Percentiles rank a stretch among this genome's conserved stretches.
Evolutionary conservation across 2,797 vertebrate genomes (phyloP).

Genomic region (Cottoperca gobio): DNA sequence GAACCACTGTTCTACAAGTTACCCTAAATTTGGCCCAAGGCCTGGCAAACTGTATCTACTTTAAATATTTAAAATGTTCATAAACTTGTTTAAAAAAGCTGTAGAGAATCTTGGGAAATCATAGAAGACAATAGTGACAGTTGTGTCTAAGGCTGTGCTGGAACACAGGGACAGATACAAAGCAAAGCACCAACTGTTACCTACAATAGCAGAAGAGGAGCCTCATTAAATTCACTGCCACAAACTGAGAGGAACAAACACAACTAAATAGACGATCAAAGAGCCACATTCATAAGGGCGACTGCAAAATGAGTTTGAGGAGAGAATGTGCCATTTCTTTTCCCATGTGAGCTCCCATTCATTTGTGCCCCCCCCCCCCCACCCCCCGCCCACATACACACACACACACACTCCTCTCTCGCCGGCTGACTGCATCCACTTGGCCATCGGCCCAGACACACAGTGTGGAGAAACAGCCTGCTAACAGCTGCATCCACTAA

Average conservation of each 20-base stretch:
- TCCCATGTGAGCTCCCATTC: slow-evolving; percentile 67
- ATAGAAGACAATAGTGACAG: slow-evolving; percentile 28
- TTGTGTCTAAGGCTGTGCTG: slow-evolving; percentile 13
- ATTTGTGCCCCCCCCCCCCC: slow-evolving; percentile 45
- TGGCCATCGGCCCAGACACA: slow-evolving; percentile 69
- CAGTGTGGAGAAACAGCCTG: slow-evolving; percentile 53
- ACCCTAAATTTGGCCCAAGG: too few species aligned
- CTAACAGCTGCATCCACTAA: slow-evolving; percentile 63
- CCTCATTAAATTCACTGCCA: slow-evolving; percentile 68
- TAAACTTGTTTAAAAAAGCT: slow-evolving; percentile 5
- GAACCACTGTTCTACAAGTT: too few species aligned
- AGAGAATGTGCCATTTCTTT: slow-evolving; percentile 67
- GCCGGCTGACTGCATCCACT: slow-evolving; percentile 54
- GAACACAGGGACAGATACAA: slow-evolving; percentile 37
- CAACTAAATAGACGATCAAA: slow-evolving; percentile 66
- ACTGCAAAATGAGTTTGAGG: slow-evolving; percentile 50
- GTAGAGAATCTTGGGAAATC: neutral
- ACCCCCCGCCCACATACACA: too few species aligned
- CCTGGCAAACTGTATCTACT: neutral
- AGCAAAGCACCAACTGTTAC: slow-evolving; percentile 40
- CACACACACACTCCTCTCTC: slow-evolving; percentile 2
- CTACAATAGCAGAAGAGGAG: slow-evolving; percentile 38
- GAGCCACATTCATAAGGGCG: slow-evolving; percentile 63
- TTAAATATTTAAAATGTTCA: slow-evolving; percentile 2
- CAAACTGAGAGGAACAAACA: slow-evolving; percentile 46